Conservation (phyloP, 2,888 invertebrate genomes). For the Chesias legatella region DNA sequence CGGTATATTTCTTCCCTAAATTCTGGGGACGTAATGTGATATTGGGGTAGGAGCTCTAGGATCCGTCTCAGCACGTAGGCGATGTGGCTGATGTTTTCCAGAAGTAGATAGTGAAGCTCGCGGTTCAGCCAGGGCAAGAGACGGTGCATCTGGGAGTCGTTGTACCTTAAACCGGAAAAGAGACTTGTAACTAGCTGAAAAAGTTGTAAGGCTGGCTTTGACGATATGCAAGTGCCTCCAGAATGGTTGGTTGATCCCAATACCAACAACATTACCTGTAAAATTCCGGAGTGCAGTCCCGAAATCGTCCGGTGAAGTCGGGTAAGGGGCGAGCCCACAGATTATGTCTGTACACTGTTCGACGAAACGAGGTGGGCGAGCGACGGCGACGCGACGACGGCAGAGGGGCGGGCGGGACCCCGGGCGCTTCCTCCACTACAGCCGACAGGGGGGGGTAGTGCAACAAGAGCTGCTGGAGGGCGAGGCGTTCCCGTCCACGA, state of each 20-base stretch:
- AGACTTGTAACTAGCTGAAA: slow-evolving; percentile 5
- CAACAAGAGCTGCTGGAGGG: slow-evolving; percentile 80
- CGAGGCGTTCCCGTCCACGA: slow-evolving; percentile 76
- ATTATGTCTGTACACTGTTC: slow-evolving; percentile 87
- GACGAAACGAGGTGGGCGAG: slow-evolving; percentile 77
- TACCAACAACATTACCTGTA: slow-evolving; percentile 83
- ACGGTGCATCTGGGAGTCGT: slow-evolving; percentile 90
- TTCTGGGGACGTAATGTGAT: slow-evolving; percentile 84
- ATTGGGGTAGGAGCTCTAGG: slow-evolving; percentile 83
- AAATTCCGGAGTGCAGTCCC: slow-evolving; percentile 87
- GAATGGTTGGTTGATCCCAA: too few relatives aligned
- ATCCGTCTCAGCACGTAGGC: slow-evolving; percentile 85
- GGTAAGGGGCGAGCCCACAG: slow-evolving; percentile 87
- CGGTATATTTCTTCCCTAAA: slow-evolving; percentile 86
- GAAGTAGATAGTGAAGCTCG: slow-evolving; percentile 88
- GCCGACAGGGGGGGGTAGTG: slow-evolving; percentile 66
- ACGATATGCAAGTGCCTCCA: too few relatives aligned
- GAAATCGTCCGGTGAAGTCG: slow-evolving; percentile 84
- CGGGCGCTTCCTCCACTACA: slow-evolving; percentile 39
- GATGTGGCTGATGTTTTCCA: slow-evolving; percentile 82
- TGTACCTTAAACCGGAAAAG: slow-evolving; percentile 75
- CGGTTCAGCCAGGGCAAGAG: slow-evolving; percentile 93
- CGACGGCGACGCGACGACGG: slow-evolving; percentile 46
- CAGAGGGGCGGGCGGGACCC: slow-evolving; percentile 33
- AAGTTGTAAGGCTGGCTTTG: too few relatives aligned